phyloP scores from a whole-genome alignment of 2,113 vertebrate species.

The Pleuronectes platessa region DNA sequence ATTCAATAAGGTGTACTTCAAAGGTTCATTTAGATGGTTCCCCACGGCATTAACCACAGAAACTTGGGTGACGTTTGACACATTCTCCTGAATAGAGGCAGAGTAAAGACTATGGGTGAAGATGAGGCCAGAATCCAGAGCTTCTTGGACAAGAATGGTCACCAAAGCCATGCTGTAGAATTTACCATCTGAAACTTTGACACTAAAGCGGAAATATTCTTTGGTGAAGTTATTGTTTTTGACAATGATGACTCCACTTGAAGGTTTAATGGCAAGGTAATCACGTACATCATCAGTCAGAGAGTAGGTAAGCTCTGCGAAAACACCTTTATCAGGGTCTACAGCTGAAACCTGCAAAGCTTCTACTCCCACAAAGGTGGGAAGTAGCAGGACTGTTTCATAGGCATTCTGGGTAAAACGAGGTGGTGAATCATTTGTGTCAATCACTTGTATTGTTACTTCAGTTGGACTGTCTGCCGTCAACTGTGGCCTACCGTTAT shows the following conservation, averaged over 20 bases:
- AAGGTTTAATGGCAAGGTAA: constrained; percentile 89
- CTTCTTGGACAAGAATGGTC: constrained; percentile 89
- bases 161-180: constrained; percentile 91
- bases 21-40: constrained; percentile 93
- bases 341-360: constrained; percentile 89
- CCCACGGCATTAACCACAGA: constrained; percentile 94
- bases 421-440: constrained; percentile 96
- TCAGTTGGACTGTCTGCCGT: constrained; percentile 92
- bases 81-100: constrained; percentile 92
- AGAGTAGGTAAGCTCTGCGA: constrained; percentile 89
- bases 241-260: constrained; percentile 88
- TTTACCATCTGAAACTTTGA: constrained; percentile 93
- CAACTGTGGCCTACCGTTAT: constrained; percentile 92
- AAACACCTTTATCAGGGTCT: constrained; percentile 91
- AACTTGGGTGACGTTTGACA: constrained; percentile 89
- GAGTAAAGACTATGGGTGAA: constrained; percentile 91
- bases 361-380: constrained; percentile 93
- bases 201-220: constrained; percentile 90
- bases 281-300: constrained; percentile 88
- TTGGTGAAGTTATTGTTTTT: constrained; percentile 92
- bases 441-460: constrained; percentile 92
- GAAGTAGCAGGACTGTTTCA: constrained; percentile 91
- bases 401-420: constrained; percentile 90
- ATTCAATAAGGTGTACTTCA: constrained; percentile 93
- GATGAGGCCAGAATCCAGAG: constrained; percentile 93